A percentile compares a stretch with the other conserved stretches of the same genome.
phyloP scores from a whole-genome alignment of 2,888 invertebrate species.

The Chesias legatella region DNA sequence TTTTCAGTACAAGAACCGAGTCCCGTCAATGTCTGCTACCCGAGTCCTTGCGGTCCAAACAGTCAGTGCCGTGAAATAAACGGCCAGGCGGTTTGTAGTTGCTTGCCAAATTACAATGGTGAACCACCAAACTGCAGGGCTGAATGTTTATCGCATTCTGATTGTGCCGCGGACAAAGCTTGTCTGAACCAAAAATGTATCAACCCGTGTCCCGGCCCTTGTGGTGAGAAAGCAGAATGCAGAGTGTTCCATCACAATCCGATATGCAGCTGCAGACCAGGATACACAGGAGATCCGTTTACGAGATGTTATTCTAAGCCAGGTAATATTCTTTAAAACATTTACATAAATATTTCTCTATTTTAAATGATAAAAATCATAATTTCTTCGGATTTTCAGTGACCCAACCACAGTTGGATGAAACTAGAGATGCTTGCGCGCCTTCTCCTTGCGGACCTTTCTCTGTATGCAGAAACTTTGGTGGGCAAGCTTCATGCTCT shows the following conservation, averaged over 20 bases:
- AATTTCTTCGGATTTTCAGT: conserved; percentile 38
- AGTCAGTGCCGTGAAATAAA: conserved; percentile 81
- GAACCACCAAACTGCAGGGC: conserved; percentile 85
- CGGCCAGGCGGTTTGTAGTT: conserved; percentile 84
- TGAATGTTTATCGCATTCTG: conserved; percentile 84
- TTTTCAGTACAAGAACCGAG: conserved; percentile 63
- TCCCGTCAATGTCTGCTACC: conserved; percentile 74
- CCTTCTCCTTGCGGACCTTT: conserved; percentile 85
- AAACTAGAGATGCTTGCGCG: conserved; percentile 80
- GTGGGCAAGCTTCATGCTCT: conserved; percentile 81
- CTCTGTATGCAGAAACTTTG: conserved; percentile 78
- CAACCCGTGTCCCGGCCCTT: conserved; percentile 86
- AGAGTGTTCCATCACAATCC: conserved; percentile 86
- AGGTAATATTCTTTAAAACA: conserved; percentile 44
- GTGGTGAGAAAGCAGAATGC: conserved; percentile 85
- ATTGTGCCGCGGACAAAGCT: conserved; percentile 82
- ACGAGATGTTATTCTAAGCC: conserved; percentile 82
- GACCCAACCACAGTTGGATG: conserved; percentile 54
- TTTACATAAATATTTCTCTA: not conserved
- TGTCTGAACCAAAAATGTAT: conserved; percentile 85
- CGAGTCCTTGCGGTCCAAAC: conserved; percentile 82
- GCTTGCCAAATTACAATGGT: conserved; percentile 84
- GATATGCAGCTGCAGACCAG: conserved; percentile 83
- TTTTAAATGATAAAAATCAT: not conserved
- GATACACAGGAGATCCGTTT: conserved; percentile 83